Evolutionary conservation across 2,888 invertebrate species (phyloP).

Genomic region (Tetranychus piercei): DNA sequence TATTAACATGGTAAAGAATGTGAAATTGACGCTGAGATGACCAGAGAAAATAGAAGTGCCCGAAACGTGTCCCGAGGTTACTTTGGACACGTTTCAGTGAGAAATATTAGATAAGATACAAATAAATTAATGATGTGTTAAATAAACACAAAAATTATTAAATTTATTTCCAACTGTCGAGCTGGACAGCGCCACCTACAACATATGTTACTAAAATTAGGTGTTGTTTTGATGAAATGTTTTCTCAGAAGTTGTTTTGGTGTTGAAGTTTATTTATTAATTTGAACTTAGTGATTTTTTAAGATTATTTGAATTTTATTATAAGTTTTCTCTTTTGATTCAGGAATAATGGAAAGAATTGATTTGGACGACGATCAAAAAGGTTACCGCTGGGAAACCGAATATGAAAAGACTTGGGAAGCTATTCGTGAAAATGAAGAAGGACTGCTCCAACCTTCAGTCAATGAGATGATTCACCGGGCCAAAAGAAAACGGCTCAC

Average conservation of each 20-base stretch:
- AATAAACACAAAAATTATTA: not conserved
- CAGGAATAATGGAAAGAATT: not conserved
- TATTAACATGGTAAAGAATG: not conserved
- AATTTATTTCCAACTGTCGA: not conserved
- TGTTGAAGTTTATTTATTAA: too few relatives aligned
- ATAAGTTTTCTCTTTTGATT: not conserved
- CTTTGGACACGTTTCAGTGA: not conserved
- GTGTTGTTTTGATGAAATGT: too few relatives aligned
- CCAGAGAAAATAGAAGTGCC: too few relatives aligned
- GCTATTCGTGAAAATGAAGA: slow-evolving; percentile 88
- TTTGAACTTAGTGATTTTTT: too few relatives aligned
- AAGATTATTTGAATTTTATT: too few relatives aligned
- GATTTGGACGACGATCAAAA: slow-evolving; percentile 56
- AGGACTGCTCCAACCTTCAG: slow-evolving; percentile 70
- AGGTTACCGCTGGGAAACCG: slow-evolving; percentile 84
- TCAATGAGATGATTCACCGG: slow-evolving; percentile 74
- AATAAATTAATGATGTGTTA: not conserved
- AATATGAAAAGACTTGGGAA: slow-evolving; percentile 91
- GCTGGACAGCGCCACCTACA: not conserved
- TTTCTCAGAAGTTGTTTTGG: too few relatives aligned
- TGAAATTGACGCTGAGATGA: not conserved
- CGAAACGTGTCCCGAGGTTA: too few relatives aligned
- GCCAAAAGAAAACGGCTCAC: slow-evolving; percentile 47
- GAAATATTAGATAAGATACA: not conserved
- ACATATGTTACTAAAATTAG: too few relatives aligned